Percentiles rank a stretch among this genome's conserved stretches.
Evolutionary conservation across 35 echinoderm and acorn worm genomes (phyloP).

Genomic region (Hemicentrotus pulcherrimus): DNA sequence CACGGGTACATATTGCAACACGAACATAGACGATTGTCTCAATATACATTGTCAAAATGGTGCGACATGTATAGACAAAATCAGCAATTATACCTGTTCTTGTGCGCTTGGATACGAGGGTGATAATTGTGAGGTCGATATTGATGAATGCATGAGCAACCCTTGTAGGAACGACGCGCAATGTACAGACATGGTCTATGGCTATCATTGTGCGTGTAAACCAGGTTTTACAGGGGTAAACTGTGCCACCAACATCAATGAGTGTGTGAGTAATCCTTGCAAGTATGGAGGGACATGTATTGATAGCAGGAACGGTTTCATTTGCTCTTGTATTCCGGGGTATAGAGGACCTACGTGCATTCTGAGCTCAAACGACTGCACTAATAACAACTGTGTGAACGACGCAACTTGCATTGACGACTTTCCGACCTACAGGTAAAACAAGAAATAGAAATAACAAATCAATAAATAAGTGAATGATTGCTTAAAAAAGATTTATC

Average conservation of each 20-base stretch:
- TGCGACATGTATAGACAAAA: constrained; percentile 57
- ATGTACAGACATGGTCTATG: neutral
- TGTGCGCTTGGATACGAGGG: constrained; percentile 44
- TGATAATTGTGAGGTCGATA: neutral
- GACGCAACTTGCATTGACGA: constrained; percentile 15
- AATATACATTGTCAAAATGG: constrained; percentile 58
- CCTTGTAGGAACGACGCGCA: neutral
- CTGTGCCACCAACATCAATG: constrained; percentile 3
- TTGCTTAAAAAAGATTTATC: no score
- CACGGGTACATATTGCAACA: constrained; percentile 37
- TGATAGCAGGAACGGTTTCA: neutral
- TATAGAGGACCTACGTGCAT: neutral
- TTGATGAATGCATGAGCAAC: constrained; percentile 13
- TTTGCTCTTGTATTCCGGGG: neutral
- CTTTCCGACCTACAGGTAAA: neutral
- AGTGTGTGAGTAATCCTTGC: constrained; percentile 43
- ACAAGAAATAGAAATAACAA: no score
- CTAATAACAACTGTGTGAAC: neutral
- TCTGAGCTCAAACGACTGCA: constrained; percentile 17
- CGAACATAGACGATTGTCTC: constrained; percentile 54
- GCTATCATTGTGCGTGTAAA: neutral
- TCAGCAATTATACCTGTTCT: constrained; percentile 62
- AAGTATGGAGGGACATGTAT: neutral
- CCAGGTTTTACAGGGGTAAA: constrained; percentile 25
- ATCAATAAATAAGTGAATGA: neutral